Conservation (phyloP, 2,888 invertebrate species). For the Nephrotoma flavescens region DNA sequence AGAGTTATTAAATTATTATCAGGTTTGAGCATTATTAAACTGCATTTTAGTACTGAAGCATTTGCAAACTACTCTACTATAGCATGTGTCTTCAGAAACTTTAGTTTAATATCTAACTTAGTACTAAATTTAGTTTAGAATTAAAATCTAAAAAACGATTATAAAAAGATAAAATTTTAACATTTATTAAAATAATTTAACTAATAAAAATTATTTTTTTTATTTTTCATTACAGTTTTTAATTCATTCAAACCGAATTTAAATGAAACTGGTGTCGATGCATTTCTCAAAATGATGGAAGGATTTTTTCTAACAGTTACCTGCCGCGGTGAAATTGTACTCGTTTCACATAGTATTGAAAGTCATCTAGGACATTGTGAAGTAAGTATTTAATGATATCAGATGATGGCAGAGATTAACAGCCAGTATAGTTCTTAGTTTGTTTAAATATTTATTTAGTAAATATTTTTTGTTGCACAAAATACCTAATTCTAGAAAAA, state of each 20-base stretch:
- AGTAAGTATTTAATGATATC: constrained; percentile 34
- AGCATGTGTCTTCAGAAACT: too few relatives aligned
- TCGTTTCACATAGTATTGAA: constrained; percentile 72
- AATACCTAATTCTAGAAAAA: too few relatives aligned
- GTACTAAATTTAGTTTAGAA: too few relatives aligned
- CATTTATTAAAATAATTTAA: too few relatives aligned
- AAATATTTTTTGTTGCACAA: too few relatives aligned
- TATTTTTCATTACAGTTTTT: constrained; percentile 30
- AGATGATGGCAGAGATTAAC: neutral
- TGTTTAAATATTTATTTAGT: neutral
- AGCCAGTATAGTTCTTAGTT: neutral
- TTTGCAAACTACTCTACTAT: too few relatives aligned
- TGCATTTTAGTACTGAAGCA: too few relatives aligned
- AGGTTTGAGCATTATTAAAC: too few relatives aligned
- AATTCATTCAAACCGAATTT: constrained; percentile 32
- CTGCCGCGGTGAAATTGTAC: constrained; percentile 67
- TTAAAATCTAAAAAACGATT: too few relatives aligned
- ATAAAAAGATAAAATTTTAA: too few relatives aligned
- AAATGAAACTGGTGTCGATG: constrained; percentile 35
- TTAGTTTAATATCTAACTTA: too few relatives aligned
- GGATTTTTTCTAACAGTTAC: constrained; percentile 72
- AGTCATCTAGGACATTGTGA: constrained; percentile 73
- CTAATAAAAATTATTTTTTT: neutral
- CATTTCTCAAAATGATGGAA: constrained; percentile 50
- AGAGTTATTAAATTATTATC: too few relatives aligned